These are phyloP conservation scores for Pollenia labialis DNA, from an alignment of 2,888 invertebrate genomes.

Conservation along the genomic window DNA sequence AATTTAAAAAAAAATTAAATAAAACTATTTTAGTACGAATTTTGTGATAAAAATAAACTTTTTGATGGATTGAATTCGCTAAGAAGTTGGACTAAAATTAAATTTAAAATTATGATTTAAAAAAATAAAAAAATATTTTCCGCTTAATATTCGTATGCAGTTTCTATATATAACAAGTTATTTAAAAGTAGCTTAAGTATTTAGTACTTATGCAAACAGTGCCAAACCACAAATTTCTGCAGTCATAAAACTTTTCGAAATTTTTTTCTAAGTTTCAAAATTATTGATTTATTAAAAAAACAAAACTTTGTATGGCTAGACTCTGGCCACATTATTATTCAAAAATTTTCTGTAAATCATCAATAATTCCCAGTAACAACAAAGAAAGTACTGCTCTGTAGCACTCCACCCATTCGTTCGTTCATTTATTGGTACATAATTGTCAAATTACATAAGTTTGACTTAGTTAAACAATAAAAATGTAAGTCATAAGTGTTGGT, in stretches of 20 bases:
- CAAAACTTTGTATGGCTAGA: not conserved
- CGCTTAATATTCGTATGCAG: no score
- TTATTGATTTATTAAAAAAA: not conserved
- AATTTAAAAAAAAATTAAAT: no score
- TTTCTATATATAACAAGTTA: no score
- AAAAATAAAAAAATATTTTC: no score
- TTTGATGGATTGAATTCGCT: no score
- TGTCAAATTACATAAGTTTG: constrained; percentile 44
- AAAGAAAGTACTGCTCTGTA: not conserved
- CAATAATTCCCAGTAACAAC: constrained; percentile 11
- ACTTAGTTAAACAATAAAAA: constrained; percentile 34
- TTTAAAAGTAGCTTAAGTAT: no score
- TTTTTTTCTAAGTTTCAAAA: not conserved
- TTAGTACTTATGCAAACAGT: no score
- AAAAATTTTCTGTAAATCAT: constrained; percentile 21
- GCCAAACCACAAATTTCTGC: not conserved
- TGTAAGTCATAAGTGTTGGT: constrained; percentile 50
- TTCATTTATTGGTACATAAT: constrained; percentile 6
- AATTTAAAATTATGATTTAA: no score
- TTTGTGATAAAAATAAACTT: no score
- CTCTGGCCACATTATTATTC: not conserved
- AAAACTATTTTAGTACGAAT: no score
- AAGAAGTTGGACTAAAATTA: no score
- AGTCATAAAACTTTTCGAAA: not conserved
- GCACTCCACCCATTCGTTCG: constrained; percentile 42